A percentile compares a stretch with the other conserved stretches of the same genome.
Conservation (phyloP, 2,888 invertebrate species). For the Parnassius smintheus region DNA sequence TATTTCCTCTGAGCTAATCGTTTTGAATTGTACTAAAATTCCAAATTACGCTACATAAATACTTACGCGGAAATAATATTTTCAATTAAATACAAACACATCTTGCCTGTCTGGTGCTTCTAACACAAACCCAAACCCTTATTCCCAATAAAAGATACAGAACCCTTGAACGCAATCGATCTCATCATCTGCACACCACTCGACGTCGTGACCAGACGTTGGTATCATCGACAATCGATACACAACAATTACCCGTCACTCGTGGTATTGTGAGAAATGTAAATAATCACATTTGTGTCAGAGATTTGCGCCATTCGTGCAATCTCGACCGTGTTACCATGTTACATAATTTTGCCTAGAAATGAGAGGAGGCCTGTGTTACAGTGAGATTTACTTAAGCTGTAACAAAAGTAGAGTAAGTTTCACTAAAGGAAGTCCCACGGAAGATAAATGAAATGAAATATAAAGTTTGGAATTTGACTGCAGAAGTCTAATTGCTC, state of each 20-base stretch:
- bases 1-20: too few relatives aligned
- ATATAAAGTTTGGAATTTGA: too few relatives aligned
- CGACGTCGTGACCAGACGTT: constrained; percentile 41
- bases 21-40: too few relatives aligned
- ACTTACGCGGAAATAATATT: too few relatives aligned
- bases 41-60: too few relatives aligned
- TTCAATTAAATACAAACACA: too few relatives aligned
- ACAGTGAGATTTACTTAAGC: too few relatives aligned
- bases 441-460: too few relatives aligned
- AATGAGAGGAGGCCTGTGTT: too few relatives aligned
- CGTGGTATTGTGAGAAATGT: constrained; percentile 49
- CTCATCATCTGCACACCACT: constrained; percentile 48
- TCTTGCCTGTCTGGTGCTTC: neutral
- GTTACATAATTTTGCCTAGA: neutral
- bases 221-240: constrained; percentile 41
- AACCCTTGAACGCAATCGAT: constrained; percentile 29
- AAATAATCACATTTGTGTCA: constrained; percentile 45
- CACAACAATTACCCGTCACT: constrained; percentile 43
- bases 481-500: too few relatives aligned
- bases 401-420: too few relatives aligned
- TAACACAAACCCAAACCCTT: neutral
- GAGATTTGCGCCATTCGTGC: constrained; percentile 38
- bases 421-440: too few relatives aligned
- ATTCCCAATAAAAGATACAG: constrained; percentile 15
- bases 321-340: constrained; percentile 12